These are phyloP conservation scores for Chamaetylas fuelleborni DNA, from an alignment of 2,113 vertebrate species.

Conservation along the genomic window DNA sequence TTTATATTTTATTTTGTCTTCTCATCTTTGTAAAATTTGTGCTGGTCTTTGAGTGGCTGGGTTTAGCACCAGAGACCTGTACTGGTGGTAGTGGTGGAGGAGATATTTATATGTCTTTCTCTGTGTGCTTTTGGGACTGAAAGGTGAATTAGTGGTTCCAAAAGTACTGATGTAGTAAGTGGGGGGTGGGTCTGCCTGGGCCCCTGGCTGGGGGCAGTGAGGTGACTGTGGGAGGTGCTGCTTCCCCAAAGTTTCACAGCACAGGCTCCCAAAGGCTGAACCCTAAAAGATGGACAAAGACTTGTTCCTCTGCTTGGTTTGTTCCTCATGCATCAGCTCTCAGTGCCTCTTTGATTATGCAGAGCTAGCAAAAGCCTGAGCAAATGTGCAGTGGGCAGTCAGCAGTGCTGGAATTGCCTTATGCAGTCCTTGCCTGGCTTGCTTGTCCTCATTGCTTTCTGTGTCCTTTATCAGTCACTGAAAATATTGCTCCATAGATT, in stretches of 20 bases:
- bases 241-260: background rate
- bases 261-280: background rate
- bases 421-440: background rate
- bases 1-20: background rate
- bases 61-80: background rate
- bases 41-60: background rate
- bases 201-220: fast-evolving
- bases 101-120: fast-evolving
- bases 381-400: background rate
- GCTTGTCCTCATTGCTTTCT: background rate
- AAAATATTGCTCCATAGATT: background rate
- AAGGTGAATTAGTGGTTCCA: background rate
- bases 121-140: background rate
- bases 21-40: background rate
- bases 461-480: background rate
- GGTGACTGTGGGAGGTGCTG: background rate
- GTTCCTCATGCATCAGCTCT: background rate
- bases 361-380: background rate
- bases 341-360: constrained; percentile 26
- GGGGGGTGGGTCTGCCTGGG: background rate
- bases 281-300: background rate
- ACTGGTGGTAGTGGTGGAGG: background rate
- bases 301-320: background rate
- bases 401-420: background rate
- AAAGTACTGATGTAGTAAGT: fast-evolving